Evolutionary conservation across 2,113 vertebrate genomes (phyloP).

Genomic region (Capreolus pygargus): DNA sequence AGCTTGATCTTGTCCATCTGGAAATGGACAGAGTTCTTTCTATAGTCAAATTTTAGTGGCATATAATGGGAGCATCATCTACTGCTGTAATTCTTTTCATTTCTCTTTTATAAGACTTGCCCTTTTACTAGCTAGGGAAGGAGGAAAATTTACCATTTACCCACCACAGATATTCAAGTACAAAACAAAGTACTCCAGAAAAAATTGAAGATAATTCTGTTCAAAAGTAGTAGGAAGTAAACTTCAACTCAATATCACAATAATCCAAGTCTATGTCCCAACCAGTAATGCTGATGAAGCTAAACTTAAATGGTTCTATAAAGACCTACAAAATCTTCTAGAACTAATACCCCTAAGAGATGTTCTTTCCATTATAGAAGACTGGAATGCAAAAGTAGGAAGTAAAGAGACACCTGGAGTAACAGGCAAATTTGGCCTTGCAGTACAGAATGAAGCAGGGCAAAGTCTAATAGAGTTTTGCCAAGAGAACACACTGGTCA

Average conservation of each 20-base stretch:
- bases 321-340: not conserved
- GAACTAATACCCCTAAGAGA: not conserved
- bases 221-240: not conserved
- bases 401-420: not conserved
- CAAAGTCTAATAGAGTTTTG: not conserved
- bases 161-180: not conserved
- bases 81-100: not conserved
- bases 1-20: not conserved
- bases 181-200: not conserved
- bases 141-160: not conserved
- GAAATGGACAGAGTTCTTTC: not conserved
- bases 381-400: not conserved
- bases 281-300: not conserved
- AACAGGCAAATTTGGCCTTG: not conserved
- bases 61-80: not conserved
- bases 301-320: not conserved
- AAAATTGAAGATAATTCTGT: not conserved
- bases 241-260: not conserved
- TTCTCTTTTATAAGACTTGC: not conserved
- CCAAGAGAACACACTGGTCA: not conserved
- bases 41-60: too few species aligned
- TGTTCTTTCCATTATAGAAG: not conserved
- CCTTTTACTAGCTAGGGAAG: not conserved
- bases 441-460: not conserved
- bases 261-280: not conserved